A percentile compares a stretch with the other conserved stretches of the same genome.
phyloP scores from a whole-genome alignment of 2,888 invertebrate species.

The Yponomeuta sedellus region DNA sequence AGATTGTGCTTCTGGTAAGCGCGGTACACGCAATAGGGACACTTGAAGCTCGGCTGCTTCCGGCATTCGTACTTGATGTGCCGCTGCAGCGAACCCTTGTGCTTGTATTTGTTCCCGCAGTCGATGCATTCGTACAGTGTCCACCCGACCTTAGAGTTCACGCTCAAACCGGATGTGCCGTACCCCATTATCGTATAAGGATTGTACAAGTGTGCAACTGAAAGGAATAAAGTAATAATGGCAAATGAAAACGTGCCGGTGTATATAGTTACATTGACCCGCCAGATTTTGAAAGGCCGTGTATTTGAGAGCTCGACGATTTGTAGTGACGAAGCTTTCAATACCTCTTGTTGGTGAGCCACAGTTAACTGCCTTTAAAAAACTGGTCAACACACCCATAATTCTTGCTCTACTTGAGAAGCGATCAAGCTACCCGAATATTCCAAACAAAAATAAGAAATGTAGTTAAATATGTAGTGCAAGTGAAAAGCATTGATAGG shows the following conservation, averaged over 20 bases:
- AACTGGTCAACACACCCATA: not conserved
- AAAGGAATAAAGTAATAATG: slow-evolving; percentile 45
- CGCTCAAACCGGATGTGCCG: slow-evolving; percentile 61
- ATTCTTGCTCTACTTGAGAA: not conserved
- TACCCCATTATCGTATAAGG: slow-evolving; percentile 72
- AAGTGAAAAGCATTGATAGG: slow-evolving; percentile 50
- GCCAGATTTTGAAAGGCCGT: not conserved
- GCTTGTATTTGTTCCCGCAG: slow-evolving; percentile 90
- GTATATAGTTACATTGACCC: slow-evolving; percentile 25
- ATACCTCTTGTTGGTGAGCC: no score
- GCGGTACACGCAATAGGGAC: slow-evolving; percentile 81
- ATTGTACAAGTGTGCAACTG: slow-evolving; percentile 72
- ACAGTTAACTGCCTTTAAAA: not conserved
- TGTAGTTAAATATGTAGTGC: slow-evolving; percentile 45
- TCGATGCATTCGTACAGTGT: slow-evolving; percentile 79
- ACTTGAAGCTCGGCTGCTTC: slow-evolving; percentile 82
- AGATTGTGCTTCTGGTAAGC: slow-evolving; percentile 81
- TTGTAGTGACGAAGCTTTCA: not conserved
- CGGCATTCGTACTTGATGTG: slow-evolving; percentile 87
- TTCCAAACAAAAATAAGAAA: slow-evolving; percentile 22
- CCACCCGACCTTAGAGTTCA: slow-evolving; percentile 60
- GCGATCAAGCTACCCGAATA: slow-evolving; percentile 41
- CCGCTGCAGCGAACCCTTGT: slow-evolving; percentile 85
- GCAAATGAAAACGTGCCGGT: slow-evolving; percentile 68
- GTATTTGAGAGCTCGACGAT: not conserved